Conservation (phyloP, 2,797 vertebrate genomes). For the Mionectes olivaceus region DNA sequence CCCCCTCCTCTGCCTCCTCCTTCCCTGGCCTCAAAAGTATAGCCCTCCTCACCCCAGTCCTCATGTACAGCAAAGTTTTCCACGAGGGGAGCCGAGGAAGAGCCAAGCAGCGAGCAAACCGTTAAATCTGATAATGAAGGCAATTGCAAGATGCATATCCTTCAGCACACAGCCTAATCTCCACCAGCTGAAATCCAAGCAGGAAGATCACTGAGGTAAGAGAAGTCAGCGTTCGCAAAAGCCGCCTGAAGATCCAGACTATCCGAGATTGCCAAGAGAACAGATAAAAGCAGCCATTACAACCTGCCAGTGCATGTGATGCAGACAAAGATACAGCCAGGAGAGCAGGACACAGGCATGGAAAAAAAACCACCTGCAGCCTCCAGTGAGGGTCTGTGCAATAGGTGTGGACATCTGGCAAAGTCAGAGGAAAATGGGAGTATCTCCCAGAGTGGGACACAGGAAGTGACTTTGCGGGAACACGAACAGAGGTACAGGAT, state of each 20-base stretch:
- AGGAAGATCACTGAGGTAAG: background rate
- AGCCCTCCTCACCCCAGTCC: background rate
- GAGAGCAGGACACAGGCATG: fast-evolving
- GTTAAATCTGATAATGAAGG: background rate
- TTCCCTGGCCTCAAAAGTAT: background rate
- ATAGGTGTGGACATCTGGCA: background rate
- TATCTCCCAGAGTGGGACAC: background rate
- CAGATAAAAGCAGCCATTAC: slow-evolving; percentile 30
- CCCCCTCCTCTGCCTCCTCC: background rate
- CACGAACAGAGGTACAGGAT: background rate
- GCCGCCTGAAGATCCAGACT: background rate
- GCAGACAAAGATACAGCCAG: background rate
- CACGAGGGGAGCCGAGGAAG: background rate
- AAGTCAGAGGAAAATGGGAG: background rate
- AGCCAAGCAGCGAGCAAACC: background rate
- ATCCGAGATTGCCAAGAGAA: background rate
- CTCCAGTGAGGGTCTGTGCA: background rate
- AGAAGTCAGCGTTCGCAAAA: background rate
- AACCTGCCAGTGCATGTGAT: background rate
- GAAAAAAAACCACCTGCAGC: background rate
- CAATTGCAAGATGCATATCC: background rate
- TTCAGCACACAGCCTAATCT: slow-evolving; percentile 7
- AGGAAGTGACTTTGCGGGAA: background rate
- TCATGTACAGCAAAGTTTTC: background rate
- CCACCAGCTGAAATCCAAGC: background rate